Base-by-base conservation (phyloP, 2,888 invertebrate species). In the Noctua fimbriata region DNA sequence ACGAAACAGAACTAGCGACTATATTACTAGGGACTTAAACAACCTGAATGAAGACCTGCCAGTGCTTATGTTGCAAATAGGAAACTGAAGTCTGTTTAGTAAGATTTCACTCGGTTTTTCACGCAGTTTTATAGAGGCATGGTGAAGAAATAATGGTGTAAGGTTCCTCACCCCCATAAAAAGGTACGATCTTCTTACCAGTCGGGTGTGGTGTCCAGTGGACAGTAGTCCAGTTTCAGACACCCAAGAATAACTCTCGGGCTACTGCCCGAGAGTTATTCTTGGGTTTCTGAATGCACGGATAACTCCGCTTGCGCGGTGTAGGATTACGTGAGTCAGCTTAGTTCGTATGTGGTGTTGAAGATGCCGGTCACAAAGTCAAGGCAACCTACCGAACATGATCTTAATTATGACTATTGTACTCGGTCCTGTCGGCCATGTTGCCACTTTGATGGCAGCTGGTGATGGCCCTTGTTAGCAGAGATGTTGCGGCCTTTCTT, bases 51-150 rank as follows among this genome's bases (percentile, higher is more conserved):
- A 2, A 96, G 97, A 74, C 97, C 98, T 16, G 97, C 97, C 1
- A 97, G 97, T 87, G 95, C 97, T 0, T 97, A 97, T 78, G 95
- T 97, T 66, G 96, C 97, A 49, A 96, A 96, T 55, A 96, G 97
- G 79, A 97, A 97, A 75, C 92, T 95, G 2, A 98, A 98, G 89
- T 96, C 98, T 21, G 97, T 98, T 70, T 98, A 98, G 98, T 95
- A 97, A 90, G 92, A 49, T 52, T 52, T 52, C 21, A 21, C 7
- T 52, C 21, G 21, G 3, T 21, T 14, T 16, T 49, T 49, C 49
- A 52, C 18, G 18, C 49, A 52, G 2, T 52, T 24, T 52, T 52
- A 24, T 55, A 55, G 55, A 55, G 55, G 55, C 2, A 24, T 55
- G 24, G 32, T 32, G 32, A 32, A 9, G 52, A 2, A 55, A 55